Percentiles rank a stretch among this genome's conserved stretches.
Conservation (phyloP, 2,113 vertebrate genomes). For the Silurus asotus region DNA sequence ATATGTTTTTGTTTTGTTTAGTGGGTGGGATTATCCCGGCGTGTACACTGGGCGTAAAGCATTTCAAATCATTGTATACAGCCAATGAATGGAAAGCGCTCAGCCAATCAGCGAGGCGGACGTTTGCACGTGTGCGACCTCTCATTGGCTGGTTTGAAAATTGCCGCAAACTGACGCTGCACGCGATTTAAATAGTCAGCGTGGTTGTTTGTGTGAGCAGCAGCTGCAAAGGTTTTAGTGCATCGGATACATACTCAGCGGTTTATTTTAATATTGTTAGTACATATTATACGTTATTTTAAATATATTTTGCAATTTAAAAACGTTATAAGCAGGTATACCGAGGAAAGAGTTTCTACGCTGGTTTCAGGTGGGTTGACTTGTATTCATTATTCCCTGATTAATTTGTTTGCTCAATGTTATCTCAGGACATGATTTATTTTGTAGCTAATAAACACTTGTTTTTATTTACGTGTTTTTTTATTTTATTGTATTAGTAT, state of each 20-base stretch:
- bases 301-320: background rate
- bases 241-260: no score
- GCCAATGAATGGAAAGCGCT: background rate
- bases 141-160: slow-evolving; percentile 74
- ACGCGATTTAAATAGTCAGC: slow-evolving; percentile 67
- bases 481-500: no score
- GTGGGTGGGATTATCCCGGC: background rate
- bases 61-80: slow-evolving; percentile 54
- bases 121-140: background rate
- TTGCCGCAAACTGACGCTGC: slow-evolving; percentile 24
- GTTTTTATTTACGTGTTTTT: no score
- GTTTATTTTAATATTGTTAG: no score
- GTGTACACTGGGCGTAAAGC: background rate
- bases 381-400: background rate
- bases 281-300: no score
- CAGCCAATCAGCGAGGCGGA: slow-evolving; percentile 62
- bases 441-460: no score
- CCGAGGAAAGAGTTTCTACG: background rate
- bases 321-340: background rate
- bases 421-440: no score
- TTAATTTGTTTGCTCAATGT: background rate
- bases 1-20: no score
- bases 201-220: background rate
- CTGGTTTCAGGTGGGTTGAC: background rate
- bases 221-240: background rate